Base-by-base conservation (phyloP, 2,113 vertebrate species). In the Cricetomys ansorgei region DNA sequence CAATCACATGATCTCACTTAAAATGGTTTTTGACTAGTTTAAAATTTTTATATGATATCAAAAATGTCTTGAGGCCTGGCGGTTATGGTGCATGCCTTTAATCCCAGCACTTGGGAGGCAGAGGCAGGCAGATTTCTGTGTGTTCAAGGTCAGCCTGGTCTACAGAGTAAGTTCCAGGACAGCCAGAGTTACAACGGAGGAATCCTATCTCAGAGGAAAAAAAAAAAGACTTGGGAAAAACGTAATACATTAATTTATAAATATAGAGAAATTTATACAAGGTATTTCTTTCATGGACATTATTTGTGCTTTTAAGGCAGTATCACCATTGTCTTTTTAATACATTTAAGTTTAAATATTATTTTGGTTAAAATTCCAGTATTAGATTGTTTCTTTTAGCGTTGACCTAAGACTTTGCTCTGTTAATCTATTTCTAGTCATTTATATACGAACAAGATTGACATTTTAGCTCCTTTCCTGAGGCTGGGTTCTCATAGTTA, bases 271-370 rank as follows among this genome's bases (percentile, higher is more conserved):
- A 80, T 85, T 94, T 70, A 75, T 34, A 16, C 45, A 95, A 85
- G 23, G 9, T 43, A 80, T 93, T 89, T 93, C 64, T 84, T 40
- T 88, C 12, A 75, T 1, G 13, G 34, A 69, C 50, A 67, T 73
- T 73, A 80, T 62, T 69, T 79, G 76, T 62, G 2, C 70, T 91
- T 72, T 55, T n/a, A 43, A 69, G 27, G n/a, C 16, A 93, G 94
- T 85, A 88, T 8, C 6, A 12, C 8, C 31, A 90, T 25, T 65
- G 5, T 64, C 57, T 48, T 77, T 83, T 43, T 67, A 69, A 73
- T 80, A 88, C 48, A 84, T 92, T 79, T 91, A 55, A 88, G n/a
- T 43, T 93, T 85, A 76, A 73, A 81, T 11, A 96, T 81, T 94
- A 57, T 57, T 57, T 91, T 12, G 23, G 19, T 50, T 94, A 93